A percentile compares a stretch with the other conserved stretches of the same genome.
These are phyloP conservation scores for Anthopleura sola DNA, from an alignment of 64 coral and sea anemone genomes.

Conservation along the genomic window DNA sequence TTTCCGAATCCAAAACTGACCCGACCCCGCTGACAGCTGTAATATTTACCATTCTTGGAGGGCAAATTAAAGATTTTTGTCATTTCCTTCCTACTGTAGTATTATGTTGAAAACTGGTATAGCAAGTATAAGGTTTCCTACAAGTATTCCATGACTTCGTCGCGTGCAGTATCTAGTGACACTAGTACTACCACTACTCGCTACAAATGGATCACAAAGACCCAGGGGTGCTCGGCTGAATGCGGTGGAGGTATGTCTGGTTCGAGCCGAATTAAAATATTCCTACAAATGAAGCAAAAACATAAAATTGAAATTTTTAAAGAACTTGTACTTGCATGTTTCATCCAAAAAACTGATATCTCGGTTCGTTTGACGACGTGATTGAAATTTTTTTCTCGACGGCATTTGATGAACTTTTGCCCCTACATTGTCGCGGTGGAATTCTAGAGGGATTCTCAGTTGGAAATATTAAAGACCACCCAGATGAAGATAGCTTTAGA, in stretches of 20 bases:
- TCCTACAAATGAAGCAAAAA: not conserved
- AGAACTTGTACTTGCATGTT: too few relatives aligned
- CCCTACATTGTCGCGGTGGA: not conserved
- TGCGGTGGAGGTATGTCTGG: slow-evolving; percentile 43
- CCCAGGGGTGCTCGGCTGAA: slow-evolving; percentile 30
- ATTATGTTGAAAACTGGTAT: slow-evolving; percentile 37
- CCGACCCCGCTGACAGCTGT: not conserved
- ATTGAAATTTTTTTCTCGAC: too few relatives aligned
- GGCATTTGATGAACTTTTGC: not conserved
- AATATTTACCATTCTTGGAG: not conserved
- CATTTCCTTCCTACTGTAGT: slow-evolving; percentile 1
- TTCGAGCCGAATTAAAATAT: not conserved
- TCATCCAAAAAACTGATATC: too few relatives aligned
- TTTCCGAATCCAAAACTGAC: not conserved
- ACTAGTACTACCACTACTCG: not conserved
- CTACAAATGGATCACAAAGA: slow-evolving; percentile 34
- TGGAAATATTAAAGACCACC: not conserved
- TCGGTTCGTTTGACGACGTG: too few relatives aligned
- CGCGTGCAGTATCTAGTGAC: not conserved
- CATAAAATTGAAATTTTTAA: not conserved
- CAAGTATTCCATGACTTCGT: not conserved
- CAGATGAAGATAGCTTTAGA: not conserved
- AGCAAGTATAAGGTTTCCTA: slow-evolving; percentile 28
- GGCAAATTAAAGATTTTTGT: not conserved
- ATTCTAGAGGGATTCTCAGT: not conserved